These are phyloP conservation scores for Hiodon alosoides DNA, from an alignment of 2,113 vertebrate genomes.

Conservation along the genomic window DNA sequence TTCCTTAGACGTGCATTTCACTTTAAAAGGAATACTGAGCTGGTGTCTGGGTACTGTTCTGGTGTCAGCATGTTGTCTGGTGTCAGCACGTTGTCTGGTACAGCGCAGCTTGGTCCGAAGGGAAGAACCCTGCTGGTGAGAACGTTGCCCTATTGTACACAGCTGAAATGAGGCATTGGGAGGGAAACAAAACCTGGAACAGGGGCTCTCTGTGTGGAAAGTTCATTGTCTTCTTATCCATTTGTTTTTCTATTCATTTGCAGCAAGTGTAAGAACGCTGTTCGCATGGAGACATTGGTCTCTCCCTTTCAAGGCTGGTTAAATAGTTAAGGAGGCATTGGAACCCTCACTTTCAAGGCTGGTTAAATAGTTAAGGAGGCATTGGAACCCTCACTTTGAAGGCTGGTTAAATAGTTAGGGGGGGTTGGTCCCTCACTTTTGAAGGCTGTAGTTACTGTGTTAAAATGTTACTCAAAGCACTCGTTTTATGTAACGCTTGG, in stretches of 20 bases:
- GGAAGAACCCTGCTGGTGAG: constrained; percentile 3
- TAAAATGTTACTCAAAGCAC: background rate
- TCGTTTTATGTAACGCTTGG: background rate
- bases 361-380: no score
- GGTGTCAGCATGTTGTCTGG: background rate
- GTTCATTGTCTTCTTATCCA: background rate
- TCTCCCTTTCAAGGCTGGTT: no score
- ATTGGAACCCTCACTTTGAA: no score
- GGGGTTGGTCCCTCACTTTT: background rate
- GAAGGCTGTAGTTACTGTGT: background rate
- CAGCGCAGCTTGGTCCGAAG: background rate
- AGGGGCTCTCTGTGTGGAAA: background rate
- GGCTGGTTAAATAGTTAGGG: background rate
- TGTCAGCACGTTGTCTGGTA: background rate
- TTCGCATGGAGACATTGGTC: no score
- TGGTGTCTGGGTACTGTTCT: background rate
- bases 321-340: no score
- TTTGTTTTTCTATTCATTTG: background rate
- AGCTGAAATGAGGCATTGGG: no score
- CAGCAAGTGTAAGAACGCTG: no score
- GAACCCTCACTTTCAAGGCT: no score
- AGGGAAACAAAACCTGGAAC: background rate
- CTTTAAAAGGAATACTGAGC: background rate
- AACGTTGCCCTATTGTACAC: background rate
- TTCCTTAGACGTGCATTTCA: background rate